Evolutionary conservation across 2,113 vertebrate genomes (phyloP), one percentile per base, ranked within the genome.

Genomic region (Todiramphus saurophagus): DNA sequence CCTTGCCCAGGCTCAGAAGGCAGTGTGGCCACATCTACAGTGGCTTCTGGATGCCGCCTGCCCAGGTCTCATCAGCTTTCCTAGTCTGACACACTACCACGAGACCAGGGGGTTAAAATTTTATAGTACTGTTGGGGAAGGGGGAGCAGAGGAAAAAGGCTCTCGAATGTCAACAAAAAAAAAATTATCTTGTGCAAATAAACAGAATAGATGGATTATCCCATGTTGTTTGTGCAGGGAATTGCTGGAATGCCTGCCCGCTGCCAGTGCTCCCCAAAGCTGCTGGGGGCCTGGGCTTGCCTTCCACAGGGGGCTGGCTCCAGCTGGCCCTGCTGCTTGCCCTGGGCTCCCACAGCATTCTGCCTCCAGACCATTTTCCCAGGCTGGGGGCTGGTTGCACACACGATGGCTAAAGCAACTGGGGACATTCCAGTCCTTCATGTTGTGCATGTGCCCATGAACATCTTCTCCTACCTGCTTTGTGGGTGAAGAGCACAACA

Each of bases 171-270:
- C 95, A 95, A 95, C 93, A 94, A 86, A 43, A 67, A 67, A 94
- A 92, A 83, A 83, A 81, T 66, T 55, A 75, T 85, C 75, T 87
- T 83, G 77, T 64, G 67, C 83, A 97, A 97, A 97, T 68, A 96
- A 96, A 97, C 68, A 90, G 80, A 10, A 46, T 35, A 63, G 70
- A 73, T 50, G 90, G 88, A 96, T 95, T 78, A 88, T 85, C 74
- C 80, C 0, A 0, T 5, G 56, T 7, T 92, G 94, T 94, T 94
- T 94, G 86, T 0, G 19, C 94, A 94, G 93, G 80, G 92, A 94
- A 95, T 82, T 64, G 93, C 76, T 91, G 85, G 94, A 84, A 96
- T 96, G 89, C 70, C 59, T 70, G 81, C 43, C 50, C 0, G 0
- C 83, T 59, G 37, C 13, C 2, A 2, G 46, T 0, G 2, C 72